phyloP scores from a whole-genome alignment of 1,140 invertebrate species.

The Drosophila leontia region DNA sequence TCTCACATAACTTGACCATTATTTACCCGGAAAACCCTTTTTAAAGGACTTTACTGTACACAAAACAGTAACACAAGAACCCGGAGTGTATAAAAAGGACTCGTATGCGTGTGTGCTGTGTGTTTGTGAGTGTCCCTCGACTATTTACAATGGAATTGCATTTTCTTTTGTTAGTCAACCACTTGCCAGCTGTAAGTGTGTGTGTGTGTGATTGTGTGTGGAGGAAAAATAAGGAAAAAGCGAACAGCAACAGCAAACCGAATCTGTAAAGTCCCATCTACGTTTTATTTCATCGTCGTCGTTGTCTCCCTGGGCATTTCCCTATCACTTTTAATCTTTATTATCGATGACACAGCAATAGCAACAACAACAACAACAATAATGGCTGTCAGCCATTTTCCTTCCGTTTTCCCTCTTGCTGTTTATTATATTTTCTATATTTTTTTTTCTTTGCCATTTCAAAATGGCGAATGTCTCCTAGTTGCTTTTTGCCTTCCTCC shows the following conservation, averaged over 20 bases:
- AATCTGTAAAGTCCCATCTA: constrained; percentile 19
- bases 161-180: constrained; percentile 69
- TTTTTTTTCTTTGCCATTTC: constrained; percentile 32
- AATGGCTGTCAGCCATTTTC: constrained; percentile 67
- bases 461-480: constrained; percentile 61
- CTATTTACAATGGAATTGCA: constrained; percentile 80
- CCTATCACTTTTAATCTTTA: constrained; percentile 69
- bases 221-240: constrained; percentile 19
- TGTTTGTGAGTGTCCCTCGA: constrained; percentile 55
- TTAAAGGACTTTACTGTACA: constrained; percentile 24
- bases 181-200: constrained; percentile 25
- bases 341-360: constrained; percentile 70
- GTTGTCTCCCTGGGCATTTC: constrained; percentile 19
- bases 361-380: constrained; percentile 39
- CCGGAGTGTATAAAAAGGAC: constrained; percentile 25
- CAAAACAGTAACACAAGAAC: constrained; percentile 6
- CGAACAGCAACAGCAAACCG: constrained; percentile 24
- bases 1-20: background rate
- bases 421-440: constrained; percentile 36
- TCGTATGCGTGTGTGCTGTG: constrained; percentile 8
- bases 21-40: background rate
- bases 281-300: background rate
- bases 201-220: constrained; percentile 3
- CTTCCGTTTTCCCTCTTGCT: constrained; percentile 34
- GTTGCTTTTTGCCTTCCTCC: background rate